A percentile compares a stretch with the other conserved stretches of the same genome.
phyloP scores from a whole-genome alignment of 92 coral and sea anemone genomes.

The Bergia sp. region DNA sequence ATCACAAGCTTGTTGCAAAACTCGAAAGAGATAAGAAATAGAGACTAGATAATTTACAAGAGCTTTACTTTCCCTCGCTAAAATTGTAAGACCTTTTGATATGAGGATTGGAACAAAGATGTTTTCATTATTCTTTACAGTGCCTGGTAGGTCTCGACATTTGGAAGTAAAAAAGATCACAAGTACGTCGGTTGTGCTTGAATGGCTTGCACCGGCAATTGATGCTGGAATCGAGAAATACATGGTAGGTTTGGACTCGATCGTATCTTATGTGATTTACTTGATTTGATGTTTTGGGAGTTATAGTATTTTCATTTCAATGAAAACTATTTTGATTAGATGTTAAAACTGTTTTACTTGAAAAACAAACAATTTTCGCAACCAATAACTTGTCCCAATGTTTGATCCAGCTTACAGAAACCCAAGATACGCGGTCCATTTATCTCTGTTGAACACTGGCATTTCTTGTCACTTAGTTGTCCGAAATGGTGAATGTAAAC shows the following conservation, averaged over 20 bases:
- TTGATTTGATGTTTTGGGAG: no score
- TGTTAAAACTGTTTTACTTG: background rate
- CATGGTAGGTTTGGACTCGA: conserved; percentile 51
- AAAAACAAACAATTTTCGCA: no score
- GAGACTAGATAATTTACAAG: background rate
- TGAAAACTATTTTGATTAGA: no score
- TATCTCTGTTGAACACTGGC: background rate
- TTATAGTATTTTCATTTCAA: no score
- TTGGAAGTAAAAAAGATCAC: conserved; percentile 41
- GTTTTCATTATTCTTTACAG: conserved; percentile 47
- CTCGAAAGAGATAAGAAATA: background rate
- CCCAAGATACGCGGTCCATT: background rate
- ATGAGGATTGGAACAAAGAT: background rate
- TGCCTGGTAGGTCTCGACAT: conserved; percentile 74
- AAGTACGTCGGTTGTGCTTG: conserved; percentile 62
- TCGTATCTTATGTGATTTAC: no score
- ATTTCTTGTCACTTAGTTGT: background rate
- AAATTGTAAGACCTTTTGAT: background rate
- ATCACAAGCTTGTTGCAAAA: background rate
- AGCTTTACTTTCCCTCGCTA: background rate
- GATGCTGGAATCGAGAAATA: conserved; percentile 78
- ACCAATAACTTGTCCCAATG: no score
- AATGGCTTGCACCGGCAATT: conserved; percentile 76
- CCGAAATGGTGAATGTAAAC: background rate
- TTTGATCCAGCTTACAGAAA: background rate